These are phyloP conservation scores for Anguilla obscura DNA, from an alignment of 2,797 vertebrate species.

Conservation along the genomic window DNA sequence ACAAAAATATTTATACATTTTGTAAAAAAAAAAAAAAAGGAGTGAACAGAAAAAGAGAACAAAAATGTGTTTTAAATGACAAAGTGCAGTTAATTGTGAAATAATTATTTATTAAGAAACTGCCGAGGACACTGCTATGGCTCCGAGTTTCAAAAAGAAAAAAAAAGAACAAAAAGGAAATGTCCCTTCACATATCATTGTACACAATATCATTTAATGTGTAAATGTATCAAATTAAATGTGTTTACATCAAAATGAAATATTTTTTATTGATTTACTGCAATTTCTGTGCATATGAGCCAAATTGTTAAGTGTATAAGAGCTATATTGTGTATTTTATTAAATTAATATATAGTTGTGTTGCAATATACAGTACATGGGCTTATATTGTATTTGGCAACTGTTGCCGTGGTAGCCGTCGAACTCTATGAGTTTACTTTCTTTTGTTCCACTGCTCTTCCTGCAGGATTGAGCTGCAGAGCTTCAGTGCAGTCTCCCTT, in stretches of 20 bases:
- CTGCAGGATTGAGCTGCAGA: conserved; percentile 79
- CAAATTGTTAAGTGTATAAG: conserved; percentile 99
- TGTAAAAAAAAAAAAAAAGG: conserved; percentile 61
- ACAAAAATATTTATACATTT: conserved; percentile 81
- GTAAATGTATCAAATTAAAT: conserved; percentile 98
- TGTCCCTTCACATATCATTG: conserved; percentile 90
- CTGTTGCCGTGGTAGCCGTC: conserved; percentile 99
- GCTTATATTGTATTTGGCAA: conserved; percentile 99
- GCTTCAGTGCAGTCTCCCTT: conserved; percentile 88
- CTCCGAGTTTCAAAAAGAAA: conserved; percentile 71
- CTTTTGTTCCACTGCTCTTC: conserved; percentile 76
- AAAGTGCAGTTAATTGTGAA: conserved; percentile 50
- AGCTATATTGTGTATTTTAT: conserved; percentile 99
- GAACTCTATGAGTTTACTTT: conserved; percentile 99
- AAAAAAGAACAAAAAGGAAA: conserved; percentile 74
- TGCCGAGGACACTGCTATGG: conserved; percentile 90
- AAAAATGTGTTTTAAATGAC: conserved; percentile 55
- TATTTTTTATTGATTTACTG: conserved; percentile 99
- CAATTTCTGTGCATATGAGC: conserved; percentile 99
- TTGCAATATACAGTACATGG: conserved; percentile 99
- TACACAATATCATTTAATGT: conserved; percentile 96
- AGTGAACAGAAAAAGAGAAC: conserved; percentile 55
- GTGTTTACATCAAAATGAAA: conserved; percentile 99
- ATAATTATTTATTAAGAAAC: conserved; percentile 62
- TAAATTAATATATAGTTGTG: conserved; percentile 99